phyloP scores from a whole-genome alignment of 2,113 vertebrate species.

The Sakesphorus luctuosus region DNA sequence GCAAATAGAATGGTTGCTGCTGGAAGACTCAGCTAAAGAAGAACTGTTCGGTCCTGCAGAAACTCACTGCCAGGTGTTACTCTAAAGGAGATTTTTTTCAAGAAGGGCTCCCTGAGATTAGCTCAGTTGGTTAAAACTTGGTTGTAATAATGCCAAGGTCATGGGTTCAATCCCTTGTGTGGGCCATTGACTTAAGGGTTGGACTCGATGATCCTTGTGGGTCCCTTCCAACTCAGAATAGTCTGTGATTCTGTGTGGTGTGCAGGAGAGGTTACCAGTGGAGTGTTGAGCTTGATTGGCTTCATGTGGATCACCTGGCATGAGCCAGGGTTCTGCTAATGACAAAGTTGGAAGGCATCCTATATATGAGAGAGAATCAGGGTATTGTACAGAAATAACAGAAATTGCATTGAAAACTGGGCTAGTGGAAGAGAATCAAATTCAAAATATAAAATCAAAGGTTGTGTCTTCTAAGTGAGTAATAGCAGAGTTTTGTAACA shows the following conservation, averaged over 20 bases:
- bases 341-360: conserved; percentile 6
- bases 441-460: conserved; percentile 20
- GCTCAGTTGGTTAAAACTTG: too few species aligned
- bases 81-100: neutral
- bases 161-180: too few species aligned
- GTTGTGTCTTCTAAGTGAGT: neutral
- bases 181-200: too few species aligned
- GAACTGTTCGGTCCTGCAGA: neutral
- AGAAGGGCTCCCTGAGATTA: neutral
- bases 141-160: too few species aligned
- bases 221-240: too few species aligned
- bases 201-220: too few species aligned
- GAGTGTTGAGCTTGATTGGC: neutral
- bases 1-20: neutral
- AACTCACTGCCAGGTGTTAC: neutral
- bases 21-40: neutral
- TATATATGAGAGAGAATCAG: conserved; percentile 16
- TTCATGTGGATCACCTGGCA: neutral
- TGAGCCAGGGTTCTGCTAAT: neutral
- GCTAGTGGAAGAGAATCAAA: conserved; percentile 9
- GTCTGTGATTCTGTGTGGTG: neutral
- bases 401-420: neutral
- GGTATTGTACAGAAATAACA: conserved; percentile 26
- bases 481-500: neutral
- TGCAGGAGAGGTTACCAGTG: neutral